A percentile compares a stretch with the other conserved stretches of the same genome.
Evolutionary conservation across 1,140 invertebrate species (phyloP).

Genomic region (Bombus balteatus): DNA sequence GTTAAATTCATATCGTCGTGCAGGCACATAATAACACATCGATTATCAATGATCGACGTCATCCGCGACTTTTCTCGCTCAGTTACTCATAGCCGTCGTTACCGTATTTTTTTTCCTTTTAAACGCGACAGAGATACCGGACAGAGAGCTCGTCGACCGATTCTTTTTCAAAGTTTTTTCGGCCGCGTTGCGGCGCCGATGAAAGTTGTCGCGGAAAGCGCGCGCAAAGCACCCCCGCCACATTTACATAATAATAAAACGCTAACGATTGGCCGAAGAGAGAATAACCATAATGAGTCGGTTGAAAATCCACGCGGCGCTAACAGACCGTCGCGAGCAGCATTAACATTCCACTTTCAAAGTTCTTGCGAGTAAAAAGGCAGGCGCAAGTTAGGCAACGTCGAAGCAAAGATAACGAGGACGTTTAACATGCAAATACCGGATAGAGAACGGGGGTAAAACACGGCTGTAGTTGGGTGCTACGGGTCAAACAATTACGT

Average conservation of each 20-base stretch:
- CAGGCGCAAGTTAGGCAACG: background rate
- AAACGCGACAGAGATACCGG: background rate
- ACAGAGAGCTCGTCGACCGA: background rate
- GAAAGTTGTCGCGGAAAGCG: background rate
- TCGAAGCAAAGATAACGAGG: constrained; percentile 52
- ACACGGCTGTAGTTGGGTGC: background rate
- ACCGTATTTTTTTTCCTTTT: background rate
- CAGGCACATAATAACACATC: constrained; percentile 50
- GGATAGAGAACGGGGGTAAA: constrained; percentile 21
- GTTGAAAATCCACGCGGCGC: constrained; percentile 8
- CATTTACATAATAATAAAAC: constrained; percentile 14
- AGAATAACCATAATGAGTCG: constrained; percentile 17
- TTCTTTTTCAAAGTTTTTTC: background rate
- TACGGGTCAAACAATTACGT: constrained; percentile 37
- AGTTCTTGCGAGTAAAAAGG: constrained; percentile 33
- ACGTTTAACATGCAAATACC: constrained; percentile 51
- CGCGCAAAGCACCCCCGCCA: too few species aligned
- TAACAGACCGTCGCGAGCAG: constrained; percentile 11
- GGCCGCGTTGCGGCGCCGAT: background rate
- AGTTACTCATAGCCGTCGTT: background rate
- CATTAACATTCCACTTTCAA: constrained; percentile 43
- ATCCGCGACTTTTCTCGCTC: constrained; percentile 28
- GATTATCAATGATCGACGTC: constrained; percentile 52
- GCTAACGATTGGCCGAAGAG: background rate
- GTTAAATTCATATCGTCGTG: constrained; percentile 62